phyloP scores from a whole-genome alignment of 2,113 vertebrate species.

The Chionodraco myersi region DNA sequence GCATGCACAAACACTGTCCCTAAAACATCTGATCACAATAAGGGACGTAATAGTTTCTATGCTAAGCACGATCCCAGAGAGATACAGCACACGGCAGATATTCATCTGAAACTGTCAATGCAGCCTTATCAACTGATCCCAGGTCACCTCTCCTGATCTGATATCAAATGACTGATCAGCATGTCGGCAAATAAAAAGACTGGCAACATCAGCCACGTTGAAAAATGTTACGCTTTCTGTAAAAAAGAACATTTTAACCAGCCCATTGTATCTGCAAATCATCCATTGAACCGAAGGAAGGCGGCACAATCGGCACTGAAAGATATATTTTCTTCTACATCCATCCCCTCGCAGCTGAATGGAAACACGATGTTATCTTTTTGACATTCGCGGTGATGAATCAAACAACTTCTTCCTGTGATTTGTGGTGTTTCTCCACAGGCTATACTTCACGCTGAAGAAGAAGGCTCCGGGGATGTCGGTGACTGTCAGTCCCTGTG shows the following conservation, averaged over 20 bases:
- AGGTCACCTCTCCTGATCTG: conserved; percentile 64
- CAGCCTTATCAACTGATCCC: conserved; percentile 54
- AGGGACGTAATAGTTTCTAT: conserved; percentile 41
- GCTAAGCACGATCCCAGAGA: conserved; percentile 52
- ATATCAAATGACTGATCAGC: conserved; percentile 54
- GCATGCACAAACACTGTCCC: conserved; percentile 2
- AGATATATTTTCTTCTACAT: conserved; percentile 36
- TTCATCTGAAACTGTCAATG: conserved; percentile 59
- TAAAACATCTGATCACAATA: conserved; percentile 7
- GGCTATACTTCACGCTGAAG: conserved; percentile 87
- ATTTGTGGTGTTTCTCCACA: conserved; percentile 63
- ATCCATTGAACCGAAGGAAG: conserved; percentile 40
- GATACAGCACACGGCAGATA: conserved; percentile 58
- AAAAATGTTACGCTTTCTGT: conserved; percentile 3
- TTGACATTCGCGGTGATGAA: conserved; percentile 34
- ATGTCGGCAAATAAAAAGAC: conserved; percentile 36
- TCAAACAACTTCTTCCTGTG: conserved; percentile 8
- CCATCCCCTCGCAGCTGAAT: conserved; percentile 49
- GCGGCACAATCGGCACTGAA: conserved; percentile 8
- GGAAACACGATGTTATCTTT: conserved; percentile 58
- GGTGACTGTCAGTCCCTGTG: conserved; percentile 88
- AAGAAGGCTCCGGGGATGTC: conserved; percentile 83
- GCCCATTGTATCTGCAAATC: conserved; percentile 33
- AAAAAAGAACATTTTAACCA: background rate
- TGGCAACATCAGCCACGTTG: background rate